Evolutionary conservation across 2,888 invertebrate genomes (phyloP).

Genomic region (Drosophila meridionalis): DNA sequence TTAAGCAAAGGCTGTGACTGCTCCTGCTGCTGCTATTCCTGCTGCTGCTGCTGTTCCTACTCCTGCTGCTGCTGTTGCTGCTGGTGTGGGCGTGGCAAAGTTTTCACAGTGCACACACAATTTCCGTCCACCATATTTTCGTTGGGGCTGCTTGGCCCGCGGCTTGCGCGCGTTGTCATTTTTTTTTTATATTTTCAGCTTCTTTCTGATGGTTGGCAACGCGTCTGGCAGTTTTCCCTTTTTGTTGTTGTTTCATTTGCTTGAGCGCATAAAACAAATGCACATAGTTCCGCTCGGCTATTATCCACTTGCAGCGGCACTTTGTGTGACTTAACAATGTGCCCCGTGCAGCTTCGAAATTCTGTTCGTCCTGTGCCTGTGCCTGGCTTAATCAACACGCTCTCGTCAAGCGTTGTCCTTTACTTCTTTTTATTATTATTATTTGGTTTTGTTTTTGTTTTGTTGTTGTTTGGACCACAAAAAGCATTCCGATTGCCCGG

Average conservation of each 20-base stretch:
- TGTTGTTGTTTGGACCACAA: slow-evolving; percentile 61
- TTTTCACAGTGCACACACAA: slow-evolving; percentile 68
- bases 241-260: slow-evolving; percentile 75
- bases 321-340: slow-evolving; percentile 54
- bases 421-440: slow-evolving; percentile 9
- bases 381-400: slow-evolving; percentile 71
- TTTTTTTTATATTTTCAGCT: slow-evolving; percentile 19
- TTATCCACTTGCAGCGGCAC: slow-evolving; percentile 58
- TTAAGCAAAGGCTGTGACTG: slow-evolving; percentile 14
- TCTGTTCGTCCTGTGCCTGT: not conserved
- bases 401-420: slow-evolving; percentile 37
- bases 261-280: slow-evolving; percentile 75
- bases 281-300: slow-evolving; percentile 68
- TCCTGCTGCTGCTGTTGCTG: not conserved
- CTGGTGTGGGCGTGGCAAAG: slow-evolving; percentile 32
- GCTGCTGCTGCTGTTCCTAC: not conserved
- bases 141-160: slow-evolving; percentile 39
- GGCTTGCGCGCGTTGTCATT: slow-evolving; percentile 56
- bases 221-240: not conserved
- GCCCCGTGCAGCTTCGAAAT: slow-evolving; percentile 36
- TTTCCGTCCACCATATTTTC: slow-evolving; percentile 67
- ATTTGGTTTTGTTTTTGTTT: not conserved
- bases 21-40: slow-evolving; percentile 1
- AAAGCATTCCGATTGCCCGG: slow-evolving; percentile 77
- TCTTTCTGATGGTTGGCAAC: slow-evolving; percentile 24